A percentile compares a stretch with the other conserved stretches of the same genome.
These are phyloP conservation scores for Aleiodes alternator DNA, from an alignment of 2,888 invertebrate species.

Conservation along the genomic window DNA sequence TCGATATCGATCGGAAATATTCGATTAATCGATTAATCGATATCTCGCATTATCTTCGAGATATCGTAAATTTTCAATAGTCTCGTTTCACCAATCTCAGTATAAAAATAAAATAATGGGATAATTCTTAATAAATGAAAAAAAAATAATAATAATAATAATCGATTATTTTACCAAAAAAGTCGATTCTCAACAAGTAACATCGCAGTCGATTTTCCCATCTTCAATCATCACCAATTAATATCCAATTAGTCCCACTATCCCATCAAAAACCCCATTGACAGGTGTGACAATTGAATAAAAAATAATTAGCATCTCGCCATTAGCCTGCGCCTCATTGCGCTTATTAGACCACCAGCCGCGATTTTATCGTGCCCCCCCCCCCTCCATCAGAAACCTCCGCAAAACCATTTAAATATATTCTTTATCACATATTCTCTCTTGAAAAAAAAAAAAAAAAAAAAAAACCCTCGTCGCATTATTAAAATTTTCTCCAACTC, in stretches of 20 bases:
- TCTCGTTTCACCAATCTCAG: too few relatives aligned
- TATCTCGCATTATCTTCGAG: too few relatives aligned
- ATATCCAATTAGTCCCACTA: not conserved
- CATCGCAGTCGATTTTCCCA: too few relatives aligned
- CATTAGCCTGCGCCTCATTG: not conserved
- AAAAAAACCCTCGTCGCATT: not conserved
- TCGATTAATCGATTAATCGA: too few relatives aligned
- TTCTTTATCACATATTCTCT: not conserved
- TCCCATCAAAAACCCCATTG: not conserved
- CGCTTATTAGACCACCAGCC: constrained; percentile 20
- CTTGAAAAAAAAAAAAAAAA: not conserved
- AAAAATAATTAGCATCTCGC: constrained; percentile 23
- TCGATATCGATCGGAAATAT: too few relatives aligned
- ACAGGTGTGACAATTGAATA: not conserved
- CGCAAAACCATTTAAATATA: not conserved
- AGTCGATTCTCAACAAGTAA: too few relatives aligned
- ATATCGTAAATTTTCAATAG: too few relatives aligned
- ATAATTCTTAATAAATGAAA: too few relatives aligned
- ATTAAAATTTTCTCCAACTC: constrained; percentile 33
- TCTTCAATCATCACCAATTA: not conserved
- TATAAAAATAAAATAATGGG: too few relatives aligned
- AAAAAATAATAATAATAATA: too few relatives aligned
- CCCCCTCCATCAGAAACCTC: not conserved
- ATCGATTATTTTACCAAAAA: too few relatives aligned
- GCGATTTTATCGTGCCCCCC: not conserved